Percentiles rank a stretch among this genome's conserved stretches.
phyloP scores from a whole-genome alignment of 2,888 invertebrate species.

The Steinernema carpocapsae region DNA sequence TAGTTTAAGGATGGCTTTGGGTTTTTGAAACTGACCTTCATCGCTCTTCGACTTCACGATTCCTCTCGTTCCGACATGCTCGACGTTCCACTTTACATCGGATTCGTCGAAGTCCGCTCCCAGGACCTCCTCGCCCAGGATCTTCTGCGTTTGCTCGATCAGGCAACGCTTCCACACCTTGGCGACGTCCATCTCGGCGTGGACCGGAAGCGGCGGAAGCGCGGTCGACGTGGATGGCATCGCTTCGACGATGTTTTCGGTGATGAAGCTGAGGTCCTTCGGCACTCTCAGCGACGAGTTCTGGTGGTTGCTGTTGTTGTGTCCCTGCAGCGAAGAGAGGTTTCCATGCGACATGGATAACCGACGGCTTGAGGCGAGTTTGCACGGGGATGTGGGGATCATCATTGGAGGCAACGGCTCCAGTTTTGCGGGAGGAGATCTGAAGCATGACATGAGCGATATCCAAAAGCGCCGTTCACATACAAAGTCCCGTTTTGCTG shows the following conservation, averaged over 20 bases:
- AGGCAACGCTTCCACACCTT: constrained; percentile 9
- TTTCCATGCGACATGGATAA: constrained; percentile 26
- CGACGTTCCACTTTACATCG: constrained; percentile 27
- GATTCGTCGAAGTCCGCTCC: not conserved
- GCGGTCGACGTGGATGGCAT: not conserved
- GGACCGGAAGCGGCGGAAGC: not conserved
- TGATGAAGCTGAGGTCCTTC: constrained; percentile 20
- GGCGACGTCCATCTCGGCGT: not conserved
- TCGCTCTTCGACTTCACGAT: constrained; percentile 11
- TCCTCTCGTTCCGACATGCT: not conserved
- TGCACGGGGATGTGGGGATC: constrained; percentile 3
- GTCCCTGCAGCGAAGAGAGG: not conserved
- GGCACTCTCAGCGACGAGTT: constrained; percentile 3
- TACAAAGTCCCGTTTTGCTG: not conserved
- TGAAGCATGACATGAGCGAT: not conserved
- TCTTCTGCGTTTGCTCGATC: not conserved
- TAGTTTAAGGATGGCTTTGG: not conserved
- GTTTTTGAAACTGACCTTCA: not conserved
- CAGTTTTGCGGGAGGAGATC: not conserved
- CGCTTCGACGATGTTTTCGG: constrained; percentile 11
- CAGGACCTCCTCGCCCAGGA: not conserved
- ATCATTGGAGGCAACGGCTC: constrained; percentile 15
- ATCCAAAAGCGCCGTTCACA: not conserved
- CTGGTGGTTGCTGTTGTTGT: not conserved
- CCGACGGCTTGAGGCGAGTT: not conserved